Base-by-base conservation (phyloP, 2,113 vertebrate genomes). In the Atractosteus spatula region DNA sequence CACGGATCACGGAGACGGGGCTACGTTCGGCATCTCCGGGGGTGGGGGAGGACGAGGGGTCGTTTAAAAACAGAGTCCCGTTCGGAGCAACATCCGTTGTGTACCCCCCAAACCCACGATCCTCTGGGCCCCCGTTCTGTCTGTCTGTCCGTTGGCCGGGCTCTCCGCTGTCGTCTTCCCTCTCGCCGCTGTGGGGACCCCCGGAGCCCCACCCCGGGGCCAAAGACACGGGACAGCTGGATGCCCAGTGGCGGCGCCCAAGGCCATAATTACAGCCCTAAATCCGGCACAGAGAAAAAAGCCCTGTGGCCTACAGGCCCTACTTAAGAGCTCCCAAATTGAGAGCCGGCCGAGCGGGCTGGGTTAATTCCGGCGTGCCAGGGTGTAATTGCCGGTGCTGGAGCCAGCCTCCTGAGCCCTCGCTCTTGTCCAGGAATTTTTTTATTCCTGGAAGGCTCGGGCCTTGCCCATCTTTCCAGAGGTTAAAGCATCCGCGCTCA, bases 211-310 rank as follows among this genome's bases (percentile, higher is more conserved):
- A 71, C 76, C 76, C 74, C 5, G 41, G 4, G 74, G 79, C 78
- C 57, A 4, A 75, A 64, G 55, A 16, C 5, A 51, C 5, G 10
- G 77, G 29, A 65, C 7, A 76, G 73, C 76, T 8, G 55, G 81
- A 69, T 78, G 84, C 80, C 45, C 45, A 76, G 81, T 81, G 75
- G 74, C 76, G 70, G 54, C 55, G 69, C 75, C 74, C 79, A 74
- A 29, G 73, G 79, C 84, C 82, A 83, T 87, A 86, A 88, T 90
- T 89, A 85, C 78, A 81, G 83, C 77, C 62, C 80, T 81, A 82
- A 78, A 83, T 80, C 47, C 47, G 47, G 47, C 47, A 51, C 47
- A 5, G 10, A 3, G 10, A 29, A 29, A 78, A 82, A 79, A 78
- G 70, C 69, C 75, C 79, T 82, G 70, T 14, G 78, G 78, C 73